phyloP scores from a whole-genome alignment of 2,113 vertebrate genomes.

The Dromas ardeola region DNA sequence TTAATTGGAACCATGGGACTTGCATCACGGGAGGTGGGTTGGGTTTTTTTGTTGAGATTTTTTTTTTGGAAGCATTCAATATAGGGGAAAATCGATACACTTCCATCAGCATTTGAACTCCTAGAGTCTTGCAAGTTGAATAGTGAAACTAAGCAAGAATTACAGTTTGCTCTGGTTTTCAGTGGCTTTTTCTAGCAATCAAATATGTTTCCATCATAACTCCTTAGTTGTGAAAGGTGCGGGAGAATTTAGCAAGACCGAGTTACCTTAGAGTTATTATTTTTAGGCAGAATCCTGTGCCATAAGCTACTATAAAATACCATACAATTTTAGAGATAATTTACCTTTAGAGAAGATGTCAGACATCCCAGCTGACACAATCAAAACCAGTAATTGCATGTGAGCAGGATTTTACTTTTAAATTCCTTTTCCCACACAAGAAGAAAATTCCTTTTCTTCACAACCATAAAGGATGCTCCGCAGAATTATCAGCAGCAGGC shows the following conservation, averaged over 20 bases:
- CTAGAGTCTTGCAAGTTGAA: conserved; percentile 71
- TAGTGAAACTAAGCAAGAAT: conserved; percentile 61
- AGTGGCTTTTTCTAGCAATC: background rate
- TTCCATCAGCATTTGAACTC: conserved; percentile 81
- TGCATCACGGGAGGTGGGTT: conserved; percentile 67
- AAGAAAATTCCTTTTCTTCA: background rate
- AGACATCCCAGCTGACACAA: background rate
- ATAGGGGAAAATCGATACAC: conserved; percentile 77
- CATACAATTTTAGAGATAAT: background rate
- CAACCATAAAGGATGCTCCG: background rate
- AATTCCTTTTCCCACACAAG: background rate
- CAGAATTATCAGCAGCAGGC: background rate
- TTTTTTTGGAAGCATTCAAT: conserved; percentile 77
- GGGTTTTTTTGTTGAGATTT: background rate
- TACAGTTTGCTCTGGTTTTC: background rate
- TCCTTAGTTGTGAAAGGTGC: background rate
- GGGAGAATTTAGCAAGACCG: background rate
- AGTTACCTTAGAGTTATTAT: background rate
- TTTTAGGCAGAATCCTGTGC: background rate
- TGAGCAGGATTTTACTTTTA: background rate
- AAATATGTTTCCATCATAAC: background rate
- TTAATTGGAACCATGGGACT: conserved; percentile 93
- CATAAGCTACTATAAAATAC: background rate
- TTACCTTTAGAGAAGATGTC: background rate
- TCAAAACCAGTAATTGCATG: background rate